phyloP scores from a whole-genome alignment of 92 coral and sea anemone species.

The Micromussa lordhowensis region DNA sequence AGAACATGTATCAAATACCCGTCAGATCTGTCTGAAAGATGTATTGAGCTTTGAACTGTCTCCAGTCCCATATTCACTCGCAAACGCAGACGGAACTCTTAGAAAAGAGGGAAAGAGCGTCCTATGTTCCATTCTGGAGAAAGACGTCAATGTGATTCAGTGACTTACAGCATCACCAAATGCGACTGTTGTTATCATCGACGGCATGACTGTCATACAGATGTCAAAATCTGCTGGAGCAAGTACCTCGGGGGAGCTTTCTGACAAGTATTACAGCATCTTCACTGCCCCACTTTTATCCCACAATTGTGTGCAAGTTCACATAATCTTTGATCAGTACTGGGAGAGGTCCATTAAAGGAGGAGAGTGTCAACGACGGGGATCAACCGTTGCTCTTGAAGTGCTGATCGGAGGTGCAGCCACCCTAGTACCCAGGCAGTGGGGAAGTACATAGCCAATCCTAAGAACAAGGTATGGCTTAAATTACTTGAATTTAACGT shows the following conservation, averaged over 20 bases:
- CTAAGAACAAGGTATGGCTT: conserved; percentile 45
- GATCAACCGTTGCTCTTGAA: conserved; percentile 43
- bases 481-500: conserved; percentile 1
- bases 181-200: conserved; percentile 42
- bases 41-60: conserved; percentile 51
- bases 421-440: conserved; percentile 67
- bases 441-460: conserved; percentile 59
- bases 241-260: conserved; percentile 49
- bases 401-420: conserved; percentile 40
- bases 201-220: conserved; percentile 45
- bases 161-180: conserved; percentile 45
- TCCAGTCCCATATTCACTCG: conserved; percentile 58
- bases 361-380: conserved; percentile 59
- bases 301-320: conserved; percentile 11
- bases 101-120: conserved; percentile 61
- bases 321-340: conserved; percentile 35
- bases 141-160: conserved; percentile 46
- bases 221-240: conserved; percentile 52
- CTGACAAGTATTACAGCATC: conserved; percentile 42
- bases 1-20: conserved; percentile 44
- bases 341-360: conserved; percentile 45
- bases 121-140: conserved; percentile 47
- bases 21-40: conserved; percentile 54
- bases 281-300: conserved; percentile 39
- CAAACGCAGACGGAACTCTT: conserved; percentile 48